These are phyloP conservation scores for Physella acuta DNA, from an alignment of 1,140 invertebrate species.

Conservation along the genomic window DNA sequence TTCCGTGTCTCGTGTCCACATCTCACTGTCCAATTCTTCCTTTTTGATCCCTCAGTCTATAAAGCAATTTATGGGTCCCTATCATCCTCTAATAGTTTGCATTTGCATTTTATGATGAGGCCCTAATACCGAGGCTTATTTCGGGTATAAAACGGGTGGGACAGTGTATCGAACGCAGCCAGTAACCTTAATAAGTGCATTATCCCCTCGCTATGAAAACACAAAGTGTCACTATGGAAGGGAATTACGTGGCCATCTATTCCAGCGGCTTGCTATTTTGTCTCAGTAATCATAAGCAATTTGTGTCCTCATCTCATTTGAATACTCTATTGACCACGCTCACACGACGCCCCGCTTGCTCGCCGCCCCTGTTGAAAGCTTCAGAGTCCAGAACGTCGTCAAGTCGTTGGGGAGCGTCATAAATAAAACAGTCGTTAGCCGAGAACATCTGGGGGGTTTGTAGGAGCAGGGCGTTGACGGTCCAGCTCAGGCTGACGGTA, in stretches of 20 bases:
- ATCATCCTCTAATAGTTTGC: slow-evolving; percentile 15
- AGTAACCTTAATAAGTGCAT: slow-evolving; percentile 20
- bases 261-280: background rate
- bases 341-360: no score
- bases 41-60: background rate
- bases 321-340: no score
- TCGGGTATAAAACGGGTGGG: background rate
- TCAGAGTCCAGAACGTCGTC: no score
- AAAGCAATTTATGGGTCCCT: background rate
- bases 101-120: slow-evolving; percentile 23
- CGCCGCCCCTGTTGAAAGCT: no score
- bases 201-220: slow-evolving; percentile 7
- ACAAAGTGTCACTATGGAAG: slow-evolving; percentile 14
- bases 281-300: slow-evolving; percentile 21
- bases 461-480: no score
- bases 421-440: no score
- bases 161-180: background rate
- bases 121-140: slow-evolving; percentile 1
- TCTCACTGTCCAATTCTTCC: no score
- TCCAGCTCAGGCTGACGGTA: no score
- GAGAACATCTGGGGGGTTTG: no score
- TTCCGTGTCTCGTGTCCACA: no score
- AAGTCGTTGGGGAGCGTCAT: no score
- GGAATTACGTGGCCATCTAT: background rate
- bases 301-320: slow-evolving; percentile 1